Evolutionary conservation across 1,140 invertebrate species (phyloP).

Genomic region (Teleopsis dalmanni): DNA sequence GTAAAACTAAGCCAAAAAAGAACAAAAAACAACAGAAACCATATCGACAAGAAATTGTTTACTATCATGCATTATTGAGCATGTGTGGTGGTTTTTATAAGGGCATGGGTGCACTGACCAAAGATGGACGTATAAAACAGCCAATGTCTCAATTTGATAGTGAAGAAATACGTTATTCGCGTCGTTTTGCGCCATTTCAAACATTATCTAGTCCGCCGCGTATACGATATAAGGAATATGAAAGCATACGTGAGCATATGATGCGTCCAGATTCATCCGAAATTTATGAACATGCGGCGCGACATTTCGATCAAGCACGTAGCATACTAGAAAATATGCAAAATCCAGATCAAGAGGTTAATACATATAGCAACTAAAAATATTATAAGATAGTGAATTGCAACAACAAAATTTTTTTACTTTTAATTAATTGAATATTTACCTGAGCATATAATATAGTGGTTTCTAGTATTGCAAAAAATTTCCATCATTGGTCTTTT

Average conservation of each 20-base stretch:
- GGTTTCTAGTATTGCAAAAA: no score
- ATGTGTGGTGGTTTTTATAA: slow-evolving; percentile 92
- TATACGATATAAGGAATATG: slow-evolving; percentile 79
- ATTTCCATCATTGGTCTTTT: no score
- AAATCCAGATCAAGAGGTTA: slow-evolving; percentile 73
- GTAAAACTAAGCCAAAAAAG: slow-evolving; percentile 66
- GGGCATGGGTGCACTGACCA: slow-evolving; percentile 51
- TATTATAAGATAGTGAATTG: not conserved
- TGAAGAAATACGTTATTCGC: slow-evolving; percentile 89
- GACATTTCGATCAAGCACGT: slow-evolving; percentile 86
- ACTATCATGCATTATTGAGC: slow-evolving; percentile 85
- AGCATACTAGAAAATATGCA: slow-evolving; percentile 72
- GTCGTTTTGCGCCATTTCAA: slow-evolving; percentile 83
- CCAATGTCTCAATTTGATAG: slow-evolving; percentile 81
- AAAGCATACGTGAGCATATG: slow-evolving; percentile 53
- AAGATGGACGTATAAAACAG: slow-evolving; percentile 60
- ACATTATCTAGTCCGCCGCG: slow-evolving; percentile 81
- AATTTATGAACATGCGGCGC: slow-evolving; percentile 74
- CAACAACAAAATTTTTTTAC: no score
- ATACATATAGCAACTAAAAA: not conserved
- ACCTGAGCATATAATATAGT: no score
- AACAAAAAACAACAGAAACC: slow-evolving; percentile 59
- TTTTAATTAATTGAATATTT: no score
- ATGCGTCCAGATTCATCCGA: slow-evolving; percentile 31
- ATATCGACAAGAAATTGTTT: slow-evolving; percentile 71